Evolutionary conservation across 64 coral and sea anemone species (phyloP), one percentile per base, ranked within the genome.

Genomic region (Hydrozoanthus tunicans): DNA sequence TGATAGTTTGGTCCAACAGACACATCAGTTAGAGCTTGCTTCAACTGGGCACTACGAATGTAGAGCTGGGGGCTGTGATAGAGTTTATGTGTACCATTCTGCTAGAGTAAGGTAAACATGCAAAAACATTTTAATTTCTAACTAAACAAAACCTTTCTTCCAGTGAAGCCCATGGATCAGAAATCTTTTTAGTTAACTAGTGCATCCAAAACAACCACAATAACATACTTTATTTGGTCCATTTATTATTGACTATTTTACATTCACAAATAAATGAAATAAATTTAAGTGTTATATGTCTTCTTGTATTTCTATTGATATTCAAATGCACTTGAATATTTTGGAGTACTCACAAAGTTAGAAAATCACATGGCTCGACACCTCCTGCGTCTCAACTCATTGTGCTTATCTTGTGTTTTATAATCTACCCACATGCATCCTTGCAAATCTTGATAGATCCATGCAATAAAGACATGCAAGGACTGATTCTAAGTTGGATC

Each of bases 1-100:
- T 26, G 24, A 80, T 10, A 68, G 62, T 11, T 80, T 91, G 91
- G 91, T 92, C 10, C 90, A 91, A 51, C 90, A 91, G 54, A 82
- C 78, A 4, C 90, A 82, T 59, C 54, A 82, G 78, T 54, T 91
- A n/a, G 79, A 91, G 27, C 90, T 91, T 4, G 64, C 90, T 1
- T 79, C 77, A 4, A 13, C 14, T 59, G 89, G 74, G 5, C 89
- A 90, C 60, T 90, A 90, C 7, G 10, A 79, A 12, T 90, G 91
- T 53, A 92, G 80, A 84, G 91, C 58, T 72, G 70, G 84, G 7
- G 79, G 67, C 20, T 92, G 80, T 85, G 68, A 83, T 12, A 85
- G 54, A 77, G 80, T 77, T 7, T 92, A 73, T 53, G 58, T 68
- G n/a, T 90, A 90, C 74, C 90, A 91, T 70, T 91, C 90, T 11